Evolutionary conservation across 1,140 invertebrate genomes (phyloP).

Genomic region (Brevipalpus yothersi): DNA sequence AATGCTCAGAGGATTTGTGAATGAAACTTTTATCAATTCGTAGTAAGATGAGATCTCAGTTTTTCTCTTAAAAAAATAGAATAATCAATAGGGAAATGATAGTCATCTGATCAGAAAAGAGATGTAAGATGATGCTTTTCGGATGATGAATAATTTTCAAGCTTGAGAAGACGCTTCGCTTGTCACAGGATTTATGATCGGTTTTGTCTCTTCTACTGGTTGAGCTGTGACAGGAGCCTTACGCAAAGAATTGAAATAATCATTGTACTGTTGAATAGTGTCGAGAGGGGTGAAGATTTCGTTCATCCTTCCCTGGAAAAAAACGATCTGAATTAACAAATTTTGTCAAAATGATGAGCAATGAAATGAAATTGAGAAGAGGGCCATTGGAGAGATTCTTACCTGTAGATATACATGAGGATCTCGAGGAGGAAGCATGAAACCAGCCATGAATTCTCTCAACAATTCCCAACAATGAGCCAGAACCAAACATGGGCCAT

Average conservation of each 20-base stretch:
- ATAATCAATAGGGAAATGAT: no score
- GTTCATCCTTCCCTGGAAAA: conserved; percentile 34
- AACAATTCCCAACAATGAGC: conserved; percentile 70
- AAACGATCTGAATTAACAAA: background rate
- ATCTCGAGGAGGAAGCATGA: conserved; percentile 29
- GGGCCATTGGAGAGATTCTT: conserved; percentile 9
- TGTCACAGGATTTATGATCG: no score
- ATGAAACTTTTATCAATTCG: no score
- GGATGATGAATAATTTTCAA: no score
- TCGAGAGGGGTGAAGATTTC: conserved; percentile 52
- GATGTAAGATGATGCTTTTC: no score
- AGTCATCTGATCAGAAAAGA: no score
- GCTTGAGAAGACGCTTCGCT: no score
- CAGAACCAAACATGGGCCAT: conserved; percentile 62
- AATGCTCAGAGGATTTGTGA: no score
- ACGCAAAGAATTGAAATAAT: conserved; percentile 69
- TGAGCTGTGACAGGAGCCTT: conserved; percentile 27
- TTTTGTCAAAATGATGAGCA: background rate
- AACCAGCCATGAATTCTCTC: conserved; percentile 70
- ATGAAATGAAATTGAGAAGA: background rate
- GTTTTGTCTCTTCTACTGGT: no score
- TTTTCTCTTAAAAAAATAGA: no score
- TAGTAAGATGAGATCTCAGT: no score
- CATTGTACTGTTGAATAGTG: conserved; percentile 79
- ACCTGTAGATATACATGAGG: conserved; percentile 27